These are phyloP conservation scores for Flexamia atlantica DNA, from an alignment of 2,888 invertebrate genomes.

Conservation along the genomic window DNA sequence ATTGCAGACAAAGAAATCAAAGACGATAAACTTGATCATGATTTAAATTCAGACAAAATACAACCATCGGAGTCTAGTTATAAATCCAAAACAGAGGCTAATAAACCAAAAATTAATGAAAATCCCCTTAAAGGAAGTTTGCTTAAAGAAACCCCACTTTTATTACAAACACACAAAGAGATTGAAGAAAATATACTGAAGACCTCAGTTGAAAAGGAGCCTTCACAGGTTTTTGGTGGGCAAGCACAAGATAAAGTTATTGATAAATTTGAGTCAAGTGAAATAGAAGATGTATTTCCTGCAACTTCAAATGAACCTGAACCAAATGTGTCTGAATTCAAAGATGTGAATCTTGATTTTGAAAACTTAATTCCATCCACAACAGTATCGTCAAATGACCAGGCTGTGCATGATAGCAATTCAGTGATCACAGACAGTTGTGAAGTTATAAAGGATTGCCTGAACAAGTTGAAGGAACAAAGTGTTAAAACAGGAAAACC, in stretches of 20 bases:
- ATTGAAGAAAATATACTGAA: too few relatives aligned
- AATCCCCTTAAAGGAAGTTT: too few relatives aligned
- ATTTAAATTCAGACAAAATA: too few relatives aligned
- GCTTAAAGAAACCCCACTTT: too few relatives aligned
- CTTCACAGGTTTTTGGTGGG: too few relatives aligned
- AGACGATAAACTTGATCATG: neutral
- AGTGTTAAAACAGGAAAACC: neutral
- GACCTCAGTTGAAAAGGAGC: too few relatives aligned
- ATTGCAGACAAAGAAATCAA: neutral
- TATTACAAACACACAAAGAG: too few relatives aligned
- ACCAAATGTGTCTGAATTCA: neutral
- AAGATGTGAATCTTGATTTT: neutral
- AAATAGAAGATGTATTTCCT: neutral
- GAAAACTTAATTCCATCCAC: constrained; percentile 25
- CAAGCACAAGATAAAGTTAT: too few relatives aligned
- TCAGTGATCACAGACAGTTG: neutral
- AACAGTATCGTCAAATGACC: neutral
- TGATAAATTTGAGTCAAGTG: neutral
- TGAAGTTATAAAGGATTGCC: neutral
- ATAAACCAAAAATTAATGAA: too few relatives aligned
- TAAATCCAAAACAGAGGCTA: too few relatives aligned
- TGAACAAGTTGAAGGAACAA: neutral
- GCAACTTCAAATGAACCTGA: neutral
- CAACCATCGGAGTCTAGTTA: too few relatives aligned
- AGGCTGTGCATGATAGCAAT: neutral